Base-by-base conservation (phyloP, 2,888 invertebrate genomes). In the Tortricodes alternella region DNA sequence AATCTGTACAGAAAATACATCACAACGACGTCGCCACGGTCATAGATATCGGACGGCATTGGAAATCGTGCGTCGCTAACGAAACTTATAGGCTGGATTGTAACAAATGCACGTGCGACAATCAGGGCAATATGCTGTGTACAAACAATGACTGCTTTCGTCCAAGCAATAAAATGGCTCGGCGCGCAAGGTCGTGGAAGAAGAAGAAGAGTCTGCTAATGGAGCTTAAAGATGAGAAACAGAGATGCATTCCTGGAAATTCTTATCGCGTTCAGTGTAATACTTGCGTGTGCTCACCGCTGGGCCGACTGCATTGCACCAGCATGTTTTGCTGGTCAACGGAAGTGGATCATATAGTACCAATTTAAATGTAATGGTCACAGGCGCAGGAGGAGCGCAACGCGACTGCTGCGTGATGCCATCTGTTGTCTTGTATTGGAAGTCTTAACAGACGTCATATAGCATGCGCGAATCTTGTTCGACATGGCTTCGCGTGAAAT, bases 301-400 rank as follows among this genome's bases (percentile, higher is more conserved):
- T 64, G 5, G 65, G 64, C 0, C 23, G 53, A 1, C 62, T 74
- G 2, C 53, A 65, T 1, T 84, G 84, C 46, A 79, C 79, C 0
- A 74, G 71, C 0, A 80, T 80, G 80, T 55, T 78, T 3, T 84
- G 84, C 56, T 62, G n/a, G n/a, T n/a, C n/a, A n/a, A n/a, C n/a
- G n/a, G n/a, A n/a, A n/a, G n/a, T n/a, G n/a, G n/a, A n/a, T n/a
- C n/a, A n/a, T n/a, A n/a, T n/a, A n/a, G n/a, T n/a, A n/a, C n/a
- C n/a, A n/a, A n/a, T n/a, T n/a, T n/a, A n/a, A n/a, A n/a, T n/a
- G n/a, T n/a, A n/a, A n/a, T n/a, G n/a, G n/a, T n/a, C n/a, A n/a
- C n/a, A n/a, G n/a, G n/a, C n/a, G n/a, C n/a, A n/a, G n/a, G n/a
- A n/a, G n/a, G n/a, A n/a, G n/a, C n/a, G n/a, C n/a, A n/a, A n/a